These are phyloP conservation scores for Lampropteryx suffumata DNA, from an alignment of 2,888 invertebrate species.

Conservation along the genomic window DNA sequence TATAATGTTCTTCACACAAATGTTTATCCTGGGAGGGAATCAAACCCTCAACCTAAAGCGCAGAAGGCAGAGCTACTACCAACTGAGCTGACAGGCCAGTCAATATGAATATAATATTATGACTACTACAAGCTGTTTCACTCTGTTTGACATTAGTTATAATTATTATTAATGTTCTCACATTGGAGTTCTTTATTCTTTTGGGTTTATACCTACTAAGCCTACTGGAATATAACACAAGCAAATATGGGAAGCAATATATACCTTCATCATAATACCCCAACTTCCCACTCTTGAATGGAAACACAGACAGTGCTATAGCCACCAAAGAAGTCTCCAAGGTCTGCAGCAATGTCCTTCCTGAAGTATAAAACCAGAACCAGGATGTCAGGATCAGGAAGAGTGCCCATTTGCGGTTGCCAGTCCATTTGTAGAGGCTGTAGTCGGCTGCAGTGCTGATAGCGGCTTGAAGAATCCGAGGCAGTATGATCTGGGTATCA, in stretches of 20 bases:
- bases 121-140: too few species aligned
- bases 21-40: too few species aligned
- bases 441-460: slow-evolving; percentile 91
- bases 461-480: slow-evolving; percentile 91
- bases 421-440: slow-evolving; percentile 86
- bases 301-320: slow-evolving; percentile 91
- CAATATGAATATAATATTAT: too few species aligned
- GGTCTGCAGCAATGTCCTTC: slow-evolving; percentile 94
- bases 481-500: slow-evolving; percentile 86
- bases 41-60: too few species aligned
- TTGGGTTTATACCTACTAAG: too few species aligned
- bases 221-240: too few species aligned
- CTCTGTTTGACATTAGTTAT: too few species aligned
- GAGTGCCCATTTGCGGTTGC: slow-evolving; percentile 89
- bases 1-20: too few species aligned
- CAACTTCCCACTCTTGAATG: slow-evolving; percentile 81
- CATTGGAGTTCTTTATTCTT: too few species aligned
- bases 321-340: slow-evolving; percentile 92
- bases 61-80: too few species aligned
- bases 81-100: too few species aligned
- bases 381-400: slow-evolving; percentile 90
- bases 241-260: neutral
- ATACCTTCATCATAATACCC: slow-evolving; percentile 66
- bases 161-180: too few species aligned
- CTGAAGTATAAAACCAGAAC: slow-evolving; percentile 96